Percentiles rank a stretch among this genome's conserved stretches.
These are phyloP conservation scores for Meriones psammophilus DNA, from an alignment of 2,797 vertebrate genomes.

Conservation along the genomic window DNA sequence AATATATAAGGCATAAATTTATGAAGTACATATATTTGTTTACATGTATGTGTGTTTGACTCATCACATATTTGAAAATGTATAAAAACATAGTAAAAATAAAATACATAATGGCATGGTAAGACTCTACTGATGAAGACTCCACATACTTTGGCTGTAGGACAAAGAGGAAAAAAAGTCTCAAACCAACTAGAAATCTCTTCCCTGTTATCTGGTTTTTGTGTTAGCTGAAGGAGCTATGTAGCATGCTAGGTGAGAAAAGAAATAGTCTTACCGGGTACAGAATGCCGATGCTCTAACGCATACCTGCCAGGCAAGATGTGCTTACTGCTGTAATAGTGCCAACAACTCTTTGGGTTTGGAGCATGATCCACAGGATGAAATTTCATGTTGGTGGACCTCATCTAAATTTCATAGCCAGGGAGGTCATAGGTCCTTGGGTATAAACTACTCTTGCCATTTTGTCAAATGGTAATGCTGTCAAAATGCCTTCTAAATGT, in stretches of 20 bases:
- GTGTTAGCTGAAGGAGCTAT: background rate
- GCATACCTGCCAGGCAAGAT: background rate
- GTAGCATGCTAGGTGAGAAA: background rate
- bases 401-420: background rate
- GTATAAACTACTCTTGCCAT: background rate
- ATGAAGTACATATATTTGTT: background rate
- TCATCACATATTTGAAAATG: background rate
- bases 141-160: background rate
- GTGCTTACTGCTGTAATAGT: background rate
- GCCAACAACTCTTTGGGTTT: background rate
- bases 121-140: background rate
- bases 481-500: background rate
- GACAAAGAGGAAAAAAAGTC: background rate
- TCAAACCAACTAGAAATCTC: background rate
- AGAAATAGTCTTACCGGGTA: background rate
- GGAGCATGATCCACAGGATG: background rate
- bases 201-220: background rate
- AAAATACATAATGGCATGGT: background rate
- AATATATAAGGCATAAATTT: background rate
- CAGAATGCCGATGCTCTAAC: background rate
- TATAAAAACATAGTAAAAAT: background rate
- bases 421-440: background rate
- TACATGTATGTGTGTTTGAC: background rate
- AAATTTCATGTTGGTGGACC: background rate
- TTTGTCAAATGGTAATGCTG: background rate